Evolutionary conservation across 2,888 invertebrate genomes (phyloP), one percentile per base, ranked within the genome.

Genomic region (Nymphalis urticae): DNA sequence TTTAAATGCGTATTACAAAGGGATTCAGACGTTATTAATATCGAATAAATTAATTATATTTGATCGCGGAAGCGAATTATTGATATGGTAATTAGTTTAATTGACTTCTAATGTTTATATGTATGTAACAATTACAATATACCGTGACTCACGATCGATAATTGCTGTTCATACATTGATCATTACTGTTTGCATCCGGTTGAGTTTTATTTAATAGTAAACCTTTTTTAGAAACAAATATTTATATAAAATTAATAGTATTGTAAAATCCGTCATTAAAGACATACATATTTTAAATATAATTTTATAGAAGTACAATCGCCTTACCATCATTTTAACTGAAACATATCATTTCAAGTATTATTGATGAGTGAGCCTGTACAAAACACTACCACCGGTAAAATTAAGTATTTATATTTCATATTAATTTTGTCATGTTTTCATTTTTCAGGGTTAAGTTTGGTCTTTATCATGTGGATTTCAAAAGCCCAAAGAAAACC

Each of bases 401-500:
- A 9, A 27, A n/a, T n/a, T 27, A 36, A 58, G 17, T 50, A 8
- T n/a, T 47, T 13, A 21, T 10, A 13, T 21, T 36, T 42, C 1
- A 32, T 32, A 62, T 42, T 42, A 32, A 32, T 32, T 32, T 32
- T 32, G 5, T 32, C 9, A 42, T 54, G 10, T 50, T 17, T 51
- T 68, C 24, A 13, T 69, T 70, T 88, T 88, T 24, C 85, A 93
- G 93, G 21, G 78, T 86, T 10, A 90, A 90, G 75, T 93, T 93
- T 70, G 93, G 93, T 1, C 78, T 93, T 16, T 93, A 86, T 75
- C 85, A 87, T 69, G 93, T 93, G 5, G 91, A 93, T 73, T 93
- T 89, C 75, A 75, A 83, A 17, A 87, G 87, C 71, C 83, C 88
- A 19, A 79, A 89, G 24, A 86, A 78, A 65, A 88, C 88, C 2